Conservation (phyloP, 2,797 vertebrate genomes). For the Microctenopoma stevenorrisi region DNA sequence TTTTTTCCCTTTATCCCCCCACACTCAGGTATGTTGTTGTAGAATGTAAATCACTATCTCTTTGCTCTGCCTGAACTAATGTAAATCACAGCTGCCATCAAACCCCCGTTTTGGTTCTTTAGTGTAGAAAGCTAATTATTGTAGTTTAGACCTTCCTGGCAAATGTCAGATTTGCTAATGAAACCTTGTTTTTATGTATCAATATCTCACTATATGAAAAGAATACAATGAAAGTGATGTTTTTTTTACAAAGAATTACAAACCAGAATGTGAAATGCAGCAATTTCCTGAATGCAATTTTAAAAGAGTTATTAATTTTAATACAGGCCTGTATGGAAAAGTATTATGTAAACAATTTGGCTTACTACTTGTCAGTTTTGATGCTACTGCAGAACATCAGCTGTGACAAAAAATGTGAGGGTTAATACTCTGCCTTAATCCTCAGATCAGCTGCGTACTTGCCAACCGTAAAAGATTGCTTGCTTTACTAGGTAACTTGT, state of each 20-base stretch:
- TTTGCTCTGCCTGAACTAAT: conserved; percentile 47
- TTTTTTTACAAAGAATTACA: neutral
- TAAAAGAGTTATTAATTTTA: neutral
- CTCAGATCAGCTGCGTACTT: conserved; percentile 6
- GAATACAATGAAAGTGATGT: neutral
- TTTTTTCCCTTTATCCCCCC: conserved; percentile 39
- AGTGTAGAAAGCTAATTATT: conserved; percentile 16
- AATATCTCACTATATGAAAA: neutral
- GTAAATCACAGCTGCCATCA: conserved; percentile 17
- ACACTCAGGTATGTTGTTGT: conserved; percentile 28
- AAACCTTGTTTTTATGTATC: too few relatives aligned
- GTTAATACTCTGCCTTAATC: conserved; percentile 17
- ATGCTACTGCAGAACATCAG: neutral
- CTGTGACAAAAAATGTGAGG: neutral
- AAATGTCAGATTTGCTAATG: neutral
- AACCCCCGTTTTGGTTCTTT: neutral
- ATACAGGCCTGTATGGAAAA: neutral
- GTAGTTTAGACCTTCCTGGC: conserved; percentile 7
- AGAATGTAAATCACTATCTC: conserved; percentile 50
- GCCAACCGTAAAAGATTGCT: conserved; percentile 7
- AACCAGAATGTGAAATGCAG: too few relatives aligned
- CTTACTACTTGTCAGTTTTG: neutral
- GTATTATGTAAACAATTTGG: neutral
- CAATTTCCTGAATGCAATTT: too few relatives aligned
- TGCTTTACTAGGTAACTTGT: conserved; percentile 1